Conservation (phyloP, 2,797 vertebrate species). For the Percopsis omiscomaycus region DNA sequence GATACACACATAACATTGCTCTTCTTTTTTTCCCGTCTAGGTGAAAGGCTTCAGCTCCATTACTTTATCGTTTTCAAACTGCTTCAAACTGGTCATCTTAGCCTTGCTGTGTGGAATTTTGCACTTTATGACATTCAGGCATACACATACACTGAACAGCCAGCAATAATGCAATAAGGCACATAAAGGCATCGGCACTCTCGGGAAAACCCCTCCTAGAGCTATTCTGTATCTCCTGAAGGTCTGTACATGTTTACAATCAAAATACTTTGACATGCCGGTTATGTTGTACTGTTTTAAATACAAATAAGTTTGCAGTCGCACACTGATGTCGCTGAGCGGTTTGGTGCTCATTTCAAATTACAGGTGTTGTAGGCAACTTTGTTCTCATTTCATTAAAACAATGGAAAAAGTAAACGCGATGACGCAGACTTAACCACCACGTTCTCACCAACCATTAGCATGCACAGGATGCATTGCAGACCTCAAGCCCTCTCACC, state of each 20-base stretch:
- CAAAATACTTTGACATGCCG: background rate
- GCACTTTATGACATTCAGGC: constrained; percentile 21
- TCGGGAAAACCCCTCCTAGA: background rate
- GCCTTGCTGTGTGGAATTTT: constrained; percentile 30
- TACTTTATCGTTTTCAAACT: constrained; percentile 3
- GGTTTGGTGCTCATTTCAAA: background rate
- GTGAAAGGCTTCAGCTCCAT: background rate
- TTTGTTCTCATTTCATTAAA: too few relatives aligned
- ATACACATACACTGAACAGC: background rate
- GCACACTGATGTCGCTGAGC: background rate
- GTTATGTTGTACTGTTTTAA: background rate
- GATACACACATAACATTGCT: background rate
- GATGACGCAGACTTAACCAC: too few relatives aligned
- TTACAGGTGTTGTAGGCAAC: too few relatives aligned
- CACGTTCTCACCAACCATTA: too few relatives aligned
- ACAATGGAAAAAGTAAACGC: too few relatives aligned
- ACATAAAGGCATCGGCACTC: background rate
- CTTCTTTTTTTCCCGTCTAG: background rate
- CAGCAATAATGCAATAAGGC: background rate
- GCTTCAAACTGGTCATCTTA: constrained; percentile 5
- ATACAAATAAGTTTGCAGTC: background rate
- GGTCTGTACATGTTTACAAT: background rate
- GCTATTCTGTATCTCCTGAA: background rate
- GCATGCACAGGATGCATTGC: too few relatives aligned
- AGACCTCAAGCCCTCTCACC: too few relatives aligned